These are phyloP conservation scores for Cryptus armator DNA, from an alignment of 2,888 invertebrate species.

Conservation along the genomic window DNA sequence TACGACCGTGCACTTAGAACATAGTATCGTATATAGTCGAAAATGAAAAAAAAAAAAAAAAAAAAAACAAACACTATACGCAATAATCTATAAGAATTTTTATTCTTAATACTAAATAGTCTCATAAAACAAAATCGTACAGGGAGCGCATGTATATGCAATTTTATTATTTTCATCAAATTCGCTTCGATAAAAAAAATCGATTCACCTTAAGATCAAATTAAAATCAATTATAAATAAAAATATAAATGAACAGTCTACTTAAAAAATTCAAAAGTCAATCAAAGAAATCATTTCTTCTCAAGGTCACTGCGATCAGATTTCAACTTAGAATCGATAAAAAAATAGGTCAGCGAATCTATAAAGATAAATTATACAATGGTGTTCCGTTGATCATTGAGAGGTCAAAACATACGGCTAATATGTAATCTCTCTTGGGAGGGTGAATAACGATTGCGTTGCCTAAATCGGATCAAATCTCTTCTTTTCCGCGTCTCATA, in stretches of 20 bases:
- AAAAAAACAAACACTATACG: background rate
- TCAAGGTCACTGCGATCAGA: background rate
- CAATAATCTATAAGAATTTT: background rate
- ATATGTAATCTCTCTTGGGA: slow-evolving; percentile 23
- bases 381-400: background rate
- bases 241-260: background rate
- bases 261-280: background rate
- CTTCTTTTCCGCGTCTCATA: slow-evolving; percentile 43
- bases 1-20: slow-evolving; percentile 13
- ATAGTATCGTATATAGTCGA: slow-evolving; percentile 29
- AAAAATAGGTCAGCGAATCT: background rate
- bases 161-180: too few species aligned
- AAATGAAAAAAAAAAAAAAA: background rate
- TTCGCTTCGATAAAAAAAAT: background rate
- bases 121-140: background rate
- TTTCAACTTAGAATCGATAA: background rate
- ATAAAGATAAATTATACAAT: background rate
- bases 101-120: background rate
- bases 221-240: background rate
- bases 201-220: background rate
- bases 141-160: too few species aligned
- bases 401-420: background rate
- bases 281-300: background rate
- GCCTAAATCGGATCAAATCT: slow-evolving; percentile 61
- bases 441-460: slow-evolving; percentile 20